Evolutionary conservation across 2,888 invertebrate species (phyloP).

Genomic region (Ptilodon capucinus): DNA sequence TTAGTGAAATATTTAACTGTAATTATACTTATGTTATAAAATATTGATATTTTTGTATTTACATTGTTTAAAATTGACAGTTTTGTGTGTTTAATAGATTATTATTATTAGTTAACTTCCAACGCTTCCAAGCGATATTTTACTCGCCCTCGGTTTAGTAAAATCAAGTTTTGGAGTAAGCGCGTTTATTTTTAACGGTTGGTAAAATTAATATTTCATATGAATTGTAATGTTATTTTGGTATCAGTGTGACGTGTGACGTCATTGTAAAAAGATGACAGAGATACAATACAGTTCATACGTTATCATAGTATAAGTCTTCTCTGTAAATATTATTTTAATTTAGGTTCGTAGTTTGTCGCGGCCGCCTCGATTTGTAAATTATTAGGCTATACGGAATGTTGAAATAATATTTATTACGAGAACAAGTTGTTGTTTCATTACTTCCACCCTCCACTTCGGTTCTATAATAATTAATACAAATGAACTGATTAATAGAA

Average conservation of each 20-base stretch:
- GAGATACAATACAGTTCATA: constrained; percentile 44
- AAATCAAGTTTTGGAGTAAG: constrained; percentile 58
- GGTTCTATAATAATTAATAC: too few species aligned
- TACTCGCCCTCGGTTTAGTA: constrained; percentile 25
- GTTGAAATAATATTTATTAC: constrained; percentile 79
- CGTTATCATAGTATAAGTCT: constrained; percentile 39
- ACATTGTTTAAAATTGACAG: constrained; percentile 49
- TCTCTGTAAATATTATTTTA: constrained; percentile 81
- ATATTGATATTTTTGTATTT: constrained; percentile 52
- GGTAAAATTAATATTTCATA: constrained; percentile 41
- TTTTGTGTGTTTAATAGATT: constrained; percentile 44
- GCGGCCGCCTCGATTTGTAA: constrained; percentile 51
- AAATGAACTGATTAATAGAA: too few species aligned
- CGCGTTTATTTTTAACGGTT: constrained; percentile 45
- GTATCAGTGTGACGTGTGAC: constrained; percentile 15
- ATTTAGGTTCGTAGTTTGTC: constrained; percentile 48
- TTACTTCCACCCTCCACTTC: constrained; percentile 18
- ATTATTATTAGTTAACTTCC: constrained; percentile 29
- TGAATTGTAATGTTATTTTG: constrained; percentile 48
- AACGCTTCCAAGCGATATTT: constrained; percentile 26
- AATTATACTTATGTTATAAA: constrained; percentile 50
- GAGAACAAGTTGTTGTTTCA: constrained; percentile 57
- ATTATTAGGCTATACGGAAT: constrained; percentile 58
- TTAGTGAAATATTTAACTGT: constrained; percentile 51
- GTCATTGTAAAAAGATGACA: constrained; percentile 9